Conservation (phyloP, 2,113 vertebrate genomes). For the Spheniscus mendiculus region DNA sequence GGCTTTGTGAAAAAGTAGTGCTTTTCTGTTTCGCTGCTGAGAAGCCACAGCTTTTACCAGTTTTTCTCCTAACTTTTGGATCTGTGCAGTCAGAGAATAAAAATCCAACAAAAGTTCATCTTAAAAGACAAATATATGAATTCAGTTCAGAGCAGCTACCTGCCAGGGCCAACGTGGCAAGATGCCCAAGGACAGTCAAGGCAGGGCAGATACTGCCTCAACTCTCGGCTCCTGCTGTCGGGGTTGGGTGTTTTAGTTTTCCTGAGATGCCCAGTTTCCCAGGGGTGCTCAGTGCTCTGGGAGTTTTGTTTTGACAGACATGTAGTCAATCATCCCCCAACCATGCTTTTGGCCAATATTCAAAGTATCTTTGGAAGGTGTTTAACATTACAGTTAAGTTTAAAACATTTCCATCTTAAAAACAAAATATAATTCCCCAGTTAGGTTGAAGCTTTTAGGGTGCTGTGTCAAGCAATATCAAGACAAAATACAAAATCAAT, state of each 20-base stretch:
- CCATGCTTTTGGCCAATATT: not conserved
- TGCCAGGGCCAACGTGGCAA: rapidly evolving
- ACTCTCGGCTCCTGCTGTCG: not conserved
- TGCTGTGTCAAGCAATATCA: not conserved
- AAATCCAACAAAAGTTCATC: not conserved
- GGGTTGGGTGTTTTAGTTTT: not conserved
- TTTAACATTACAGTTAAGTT: not conserved
- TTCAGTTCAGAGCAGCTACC: not conserved
- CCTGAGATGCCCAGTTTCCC: not conserved
- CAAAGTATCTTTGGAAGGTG: not conserved
- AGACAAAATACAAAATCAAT: not conserved
- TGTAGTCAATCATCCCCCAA: rapidly evolving
- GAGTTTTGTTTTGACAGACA: not conserved
- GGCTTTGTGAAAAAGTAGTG: not conserved
- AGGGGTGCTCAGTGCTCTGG: not conserved
- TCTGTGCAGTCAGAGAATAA: not conserved
- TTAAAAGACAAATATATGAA: not conserved
- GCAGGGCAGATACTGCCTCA: not conserved
- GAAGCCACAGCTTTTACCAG: not conserved
- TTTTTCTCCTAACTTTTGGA: not conserved
- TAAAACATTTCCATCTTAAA: not conserved
- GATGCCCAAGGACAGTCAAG: not conserved
- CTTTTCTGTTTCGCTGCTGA: not conserved
- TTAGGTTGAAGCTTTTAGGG: not conserved
- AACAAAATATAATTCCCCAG: not conserved